Base-by-base conservation (phyloP, 1,140 invertebrate species). In the Ericerus pela region DNA sequence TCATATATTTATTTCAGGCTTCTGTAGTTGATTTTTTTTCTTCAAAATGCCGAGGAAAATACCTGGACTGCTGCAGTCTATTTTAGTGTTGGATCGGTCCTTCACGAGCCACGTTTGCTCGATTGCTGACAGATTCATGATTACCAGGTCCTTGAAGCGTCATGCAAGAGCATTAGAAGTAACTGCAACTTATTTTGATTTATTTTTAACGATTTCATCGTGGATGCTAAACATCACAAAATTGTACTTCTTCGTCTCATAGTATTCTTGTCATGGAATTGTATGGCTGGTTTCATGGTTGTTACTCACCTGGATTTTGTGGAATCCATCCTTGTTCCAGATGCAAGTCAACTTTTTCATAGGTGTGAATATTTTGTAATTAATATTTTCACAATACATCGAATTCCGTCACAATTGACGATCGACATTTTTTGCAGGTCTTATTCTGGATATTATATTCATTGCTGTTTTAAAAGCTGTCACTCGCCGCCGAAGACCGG, bases 231-330 rank as follows among this genome's bases (percentile, higher is more conserved):
- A 8, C n/a, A 10, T 33, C n/a, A 33, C n/a, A 33, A 33, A 8
- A n/a, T 33, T 33, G 8, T 33, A 8, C n/a, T 33, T 8, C 8
- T 33, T 52, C 51, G 53, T 30, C 60, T 67, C 71, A 41, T 68
- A 92, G 83, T 76, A 85, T 64, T 86, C 86, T 2, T 92, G 89
- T 64, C 85, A 94, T 75, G 89, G 89, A n/a, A 76, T 92, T 56
- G 75, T 81, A 5, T 95, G 90, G 90, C 66, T 94, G 18, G 70
- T 76, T 5, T 73, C 75, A 4, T 82, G 79, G 76, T 68, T 88
- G 4, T 76, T 78, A 1, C 79, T 82, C 41, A 81, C 88, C 54
- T 86, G 84, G 78, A 67, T 86, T 53, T 70, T 81, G 14, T 78
- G 79, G 60, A 77, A 72, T 62, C 72, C 71, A 59, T 69, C 71